Conservation (phyloP, 2,797 vertebrate genomes). For the Dendrocincla tyrannina region DNA sequence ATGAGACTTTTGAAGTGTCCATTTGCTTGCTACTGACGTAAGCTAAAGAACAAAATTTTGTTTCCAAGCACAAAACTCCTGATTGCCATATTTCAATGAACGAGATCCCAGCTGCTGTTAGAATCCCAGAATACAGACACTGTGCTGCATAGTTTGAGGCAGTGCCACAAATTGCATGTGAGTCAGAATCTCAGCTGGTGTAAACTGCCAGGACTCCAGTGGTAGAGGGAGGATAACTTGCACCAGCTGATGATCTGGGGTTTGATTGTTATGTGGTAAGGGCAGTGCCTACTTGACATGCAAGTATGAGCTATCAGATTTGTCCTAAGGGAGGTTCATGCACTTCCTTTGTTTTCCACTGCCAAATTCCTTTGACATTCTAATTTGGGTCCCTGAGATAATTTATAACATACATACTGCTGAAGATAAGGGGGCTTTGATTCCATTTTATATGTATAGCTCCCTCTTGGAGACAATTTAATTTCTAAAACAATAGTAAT, state of each 20-base stretch:
- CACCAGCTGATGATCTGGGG: neutral
- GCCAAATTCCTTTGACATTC: conserved; percentile 22
- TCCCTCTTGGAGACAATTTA: conserved; percentile 22
- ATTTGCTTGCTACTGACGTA: neutral
- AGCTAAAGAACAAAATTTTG: neutral
- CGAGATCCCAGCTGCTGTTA: rapidly evolving
- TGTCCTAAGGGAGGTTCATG: conserved; percentile 17
- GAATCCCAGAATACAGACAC: neutral
- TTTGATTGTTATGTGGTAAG: neutral
- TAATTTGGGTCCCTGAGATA: conserved; percentile 17
- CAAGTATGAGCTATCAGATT: neutral
- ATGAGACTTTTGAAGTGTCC: neutral
- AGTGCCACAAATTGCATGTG: neutral
- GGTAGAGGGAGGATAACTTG: neutral
- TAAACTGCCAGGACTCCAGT: neutral
- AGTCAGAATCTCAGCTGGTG: neutral
- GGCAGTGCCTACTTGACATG: neutral
- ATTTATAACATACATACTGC: conserved; percentile 11
- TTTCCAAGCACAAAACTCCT: neutral
- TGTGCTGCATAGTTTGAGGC: neutral
- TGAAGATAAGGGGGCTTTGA: neutral
- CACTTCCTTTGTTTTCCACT: neutral
- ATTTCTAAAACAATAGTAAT: conserved; percentile 21
- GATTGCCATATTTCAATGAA: neutral
- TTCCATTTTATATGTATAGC: neutral